Evolutionary conservation across 2,797 vertebrate species (phyloP), one percentile per base, ranked within the genome.

Genomic region (Sebastes oblongus): DNA sequence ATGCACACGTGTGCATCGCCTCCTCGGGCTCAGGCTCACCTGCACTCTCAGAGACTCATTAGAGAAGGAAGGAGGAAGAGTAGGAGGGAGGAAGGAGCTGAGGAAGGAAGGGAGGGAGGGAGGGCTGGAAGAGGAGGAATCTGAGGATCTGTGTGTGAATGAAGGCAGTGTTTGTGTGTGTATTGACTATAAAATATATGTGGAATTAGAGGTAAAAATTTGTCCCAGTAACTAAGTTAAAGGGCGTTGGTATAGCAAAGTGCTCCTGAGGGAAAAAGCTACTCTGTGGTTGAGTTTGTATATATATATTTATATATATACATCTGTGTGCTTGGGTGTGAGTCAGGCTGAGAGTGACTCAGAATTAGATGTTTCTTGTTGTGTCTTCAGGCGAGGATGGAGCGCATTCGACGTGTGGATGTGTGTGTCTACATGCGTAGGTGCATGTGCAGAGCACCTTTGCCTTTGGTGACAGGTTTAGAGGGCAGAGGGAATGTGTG

Each of bases 341-440:
- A 86, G 80, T 88, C 70, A 88, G 74, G 36, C 62, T 76, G 20
- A 78, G 72, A 75, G 70, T 90, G 91, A 93, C 78, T 93, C 89
- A 92, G 70, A 85, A 78, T 87, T 74, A 86, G 82, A 87, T 88
- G 72, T 88, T 91, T 91, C 81, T 83, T 85, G 82, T 84, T 89
- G 77, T 89, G 81, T 89, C 90, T 85, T 87, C 71, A 80, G 91
- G 91, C 88, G 0, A 18, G 13, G 66, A 89, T 82, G 77, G 75
- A 82, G 71, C 11, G 29, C 66, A 72, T 85, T 80, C 6, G 50
- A 81, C 61, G 52, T 72, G 69, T 75, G 29, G 55, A 24, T 20
- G 50, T 69, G 64, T 71, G 75, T 69, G 56, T 61, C 25, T 66
- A 34, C 59, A 61, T 78, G 72, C 50, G 54, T 78, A 39, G 18